Evolutionary conservation across 2,113 vertebrate species (phyloP).

Genomic region (Burhinus oedicnemus): DNA sequence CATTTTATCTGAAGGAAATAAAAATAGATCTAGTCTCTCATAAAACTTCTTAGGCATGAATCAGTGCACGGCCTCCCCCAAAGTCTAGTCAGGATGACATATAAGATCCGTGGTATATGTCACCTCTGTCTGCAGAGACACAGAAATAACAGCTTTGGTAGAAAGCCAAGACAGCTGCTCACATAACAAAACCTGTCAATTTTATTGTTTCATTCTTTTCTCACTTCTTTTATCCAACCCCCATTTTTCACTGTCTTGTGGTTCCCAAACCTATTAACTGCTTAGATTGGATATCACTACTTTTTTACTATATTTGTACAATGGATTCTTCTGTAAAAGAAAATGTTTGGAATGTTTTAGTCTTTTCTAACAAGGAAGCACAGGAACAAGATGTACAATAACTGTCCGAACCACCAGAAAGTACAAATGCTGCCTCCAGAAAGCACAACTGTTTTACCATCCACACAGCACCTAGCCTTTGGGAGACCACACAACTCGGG

Average conservation of each 20-base stretch:
- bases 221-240: neutral
- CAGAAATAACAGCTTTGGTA: neutral
- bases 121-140: neutral
- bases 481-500: neutral
- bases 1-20: neutral
- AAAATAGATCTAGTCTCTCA: neutral
- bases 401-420: neutral
- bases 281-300: neutral
- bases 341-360: neutral
- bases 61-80: neutral
- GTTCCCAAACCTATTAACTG: neutral
- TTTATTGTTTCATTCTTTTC: neutral
- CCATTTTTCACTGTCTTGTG: neutral
- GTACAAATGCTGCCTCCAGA: neutral
- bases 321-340: neutral
- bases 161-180: neutral
- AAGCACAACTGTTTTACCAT: neutral
- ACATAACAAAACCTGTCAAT: neutral
- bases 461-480: neutral
- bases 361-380: neutral
- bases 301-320: neutral
- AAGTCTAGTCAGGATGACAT: neutral
- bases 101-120: neutral
- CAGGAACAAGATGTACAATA: neutral
- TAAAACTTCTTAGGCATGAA: neutral